Evolutionary conservation across 2,888 invertebrate species (phyloP), one percentile per base, ranked within the genome.

Genomic region (Mycalesis mineus): DNA sequence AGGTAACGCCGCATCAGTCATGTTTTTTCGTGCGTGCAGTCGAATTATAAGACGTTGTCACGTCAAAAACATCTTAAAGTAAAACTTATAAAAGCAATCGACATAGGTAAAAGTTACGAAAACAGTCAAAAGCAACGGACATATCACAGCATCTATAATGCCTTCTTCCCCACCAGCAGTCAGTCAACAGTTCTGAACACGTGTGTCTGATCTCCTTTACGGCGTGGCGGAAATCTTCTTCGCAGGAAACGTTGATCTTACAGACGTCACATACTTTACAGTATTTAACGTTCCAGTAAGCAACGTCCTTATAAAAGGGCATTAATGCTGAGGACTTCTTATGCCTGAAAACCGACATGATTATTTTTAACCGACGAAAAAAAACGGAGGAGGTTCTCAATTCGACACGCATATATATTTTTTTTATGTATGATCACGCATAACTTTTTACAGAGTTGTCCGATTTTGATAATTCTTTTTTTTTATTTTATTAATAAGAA

Each of bases 91-190:
- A 22, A 22, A 22, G 22, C 22, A 22, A 5, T 5, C 22, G 22
- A 22, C 5, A 22, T 22, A n/a, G n/a, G n/a, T n/a, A 22, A 22
- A 22, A 22, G 22, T 22, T n/a, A n/a, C n/a, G n/a, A n/a, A n/a
- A n/a, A n/a, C n/a, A n/a, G n/a, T n/a, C 9, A 36, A 6, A 13
- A 31, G n/a, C 6, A 7, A 47, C 47, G 48, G 57, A 83, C 86
- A 76, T 80, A 13, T 88, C 82, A 70, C 88, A 89, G 58, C 88
- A 89, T 1, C 67, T 64, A 52, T 86, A 86, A 0, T 67, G 64
- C 29, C 75, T 63, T 0, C 71, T 75, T 33, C 70, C 74, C 83
- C 84, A 89, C 75, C 80, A 85, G 60, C 90, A 90, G 2, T 80
- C 72, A 0, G 75, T 75, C 39, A 90, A 62, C 29, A 89, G 56